Base-by-base conservation (phyloP, 2,888 invertebrate species). In the Athalia cordata region DNA sequence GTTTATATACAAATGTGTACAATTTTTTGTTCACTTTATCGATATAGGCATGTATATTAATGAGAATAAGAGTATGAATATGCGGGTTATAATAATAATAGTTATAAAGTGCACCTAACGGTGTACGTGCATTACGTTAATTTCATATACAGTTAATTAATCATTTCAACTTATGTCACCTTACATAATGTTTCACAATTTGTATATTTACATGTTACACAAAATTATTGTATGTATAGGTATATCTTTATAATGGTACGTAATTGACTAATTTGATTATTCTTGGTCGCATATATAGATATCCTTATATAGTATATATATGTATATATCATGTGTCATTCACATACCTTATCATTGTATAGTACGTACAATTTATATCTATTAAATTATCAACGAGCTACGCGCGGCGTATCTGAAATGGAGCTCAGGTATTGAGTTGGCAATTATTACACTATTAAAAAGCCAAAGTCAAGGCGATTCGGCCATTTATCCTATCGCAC, bases 211-310 rank as follows among this genome's bases (percentile, higher is more conserved):
- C 49, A 49, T 49, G 49, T 49, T 66, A 66, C 49, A 66, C 49
- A 66, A 11, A 5, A 13, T 47, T 49, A 66, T 65, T 7, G 11
- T 47, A 29, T 45, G 45, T 45, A 11, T 29, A 29, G n/a, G 55
- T 11, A 55, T n/a, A 55, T 55, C 9, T 55, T 55, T 29, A 29
- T 29, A 29, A 29, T 62, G 62, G 62, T 62, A 62, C 62, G 62
- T 72, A 72, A 72, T 72, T 72, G 72, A 72, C 72, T 72, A 72
- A 72, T 11, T 72, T 72, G 72, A 72, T 72, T 72, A 72, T 72
- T 72, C n/a, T 72, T 72, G 72, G 72, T 72, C 72, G 72, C 47
- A 29, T 29, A 29, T 29, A 29, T 29, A 2, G 29, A 29, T 29
- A 29, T 29, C 29, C 29, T 29, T 29, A 29, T 29, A 29, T 29